Evolutionary conservation across 53 echinoderm and acorn worm genomes (phyloP), one percentile per base, ranked within the genome.

Genomic region (Antedon mediterranea): DNA sequence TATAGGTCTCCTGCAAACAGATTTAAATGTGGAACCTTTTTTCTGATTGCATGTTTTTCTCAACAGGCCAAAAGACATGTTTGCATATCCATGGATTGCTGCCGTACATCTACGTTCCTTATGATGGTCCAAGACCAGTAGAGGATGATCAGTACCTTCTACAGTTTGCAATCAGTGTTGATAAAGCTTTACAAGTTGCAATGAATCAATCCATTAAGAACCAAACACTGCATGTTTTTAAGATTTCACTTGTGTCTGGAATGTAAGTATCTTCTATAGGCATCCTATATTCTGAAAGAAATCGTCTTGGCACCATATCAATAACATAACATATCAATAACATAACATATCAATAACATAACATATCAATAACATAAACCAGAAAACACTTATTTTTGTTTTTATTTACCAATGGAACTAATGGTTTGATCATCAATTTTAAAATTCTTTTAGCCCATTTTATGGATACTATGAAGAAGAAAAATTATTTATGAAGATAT

Each of bases 61-160:
- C 37, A 31, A 33, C 80, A 97, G 98, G 98, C 44, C 98, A 97
- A 57, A 97, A 97, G 82, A 92, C 97, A 27, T 93, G 98, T 77
- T 87, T 97, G 29, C 92, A 97, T 82, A 71, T 93, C 43, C 98
- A 93, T 79, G 97, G 98, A 3, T 89, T 97, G 75, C 93, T 97
- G 32, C 98, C 98, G 15, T 97, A 97, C 84, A 89, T 97, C 82
- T 97, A 97, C 78, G 85, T 97, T 44, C 91, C 91, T 6, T 88
- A 85, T 43, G 88, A 91, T 83, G 85, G 88, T 9, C 78, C 84
- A 20, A 82, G 88, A 30, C 88, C 88, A 15, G 33, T 82, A 18
- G 37, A n/a, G n/a, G 41, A 57, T 28, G 89, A 89, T 74, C 84
- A 86, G 30, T 90, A 93, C 78, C 29, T 88, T 23, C 83, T 73